A percentile compares a stretch with the other conserved stretches of the same genome.
Evolutionary conservation across 2,113 vertebrate species (phyloP).

Genomic region (Heliornis fulica): DNA sequence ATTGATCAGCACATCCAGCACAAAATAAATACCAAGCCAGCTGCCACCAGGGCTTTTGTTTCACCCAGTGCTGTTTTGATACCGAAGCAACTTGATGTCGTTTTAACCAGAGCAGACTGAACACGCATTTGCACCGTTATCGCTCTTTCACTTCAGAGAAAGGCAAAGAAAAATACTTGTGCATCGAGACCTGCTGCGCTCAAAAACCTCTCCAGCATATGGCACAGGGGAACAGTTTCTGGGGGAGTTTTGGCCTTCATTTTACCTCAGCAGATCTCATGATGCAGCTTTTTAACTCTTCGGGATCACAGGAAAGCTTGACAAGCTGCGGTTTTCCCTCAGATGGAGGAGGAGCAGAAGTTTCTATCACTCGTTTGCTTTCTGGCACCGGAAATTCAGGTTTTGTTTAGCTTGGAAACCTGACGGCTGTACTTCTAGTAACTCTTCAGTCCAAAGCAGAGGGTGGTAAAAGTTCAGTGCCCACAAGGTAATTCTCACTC

Average conservation of each 20-base stretch:
- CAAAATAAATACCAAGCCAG: not conserved
- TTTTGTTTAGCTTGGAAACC: conserved; percentile 41
- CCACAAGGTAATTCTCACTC: not conserved
- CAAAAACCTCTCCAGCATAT: not conserved
- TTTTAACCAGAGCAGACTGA: not conserved
- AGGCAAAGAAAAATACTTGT: not conserved
- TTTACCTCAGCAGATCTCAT: not conserved
- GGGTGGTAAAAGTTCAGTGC: not conserved
- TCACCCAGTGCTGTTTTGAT: not conserved
- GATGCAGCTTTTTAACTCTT: not conserved
- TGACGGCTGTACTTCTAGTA: not conserved
- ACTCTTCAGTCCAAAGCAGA: not conserved
- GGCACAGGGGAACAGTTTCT: not conserved
- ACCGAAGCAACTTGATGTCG: rapidly evolving
- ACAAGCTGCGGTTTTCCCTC: not conserved
- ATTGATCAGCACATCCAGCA: not conserved
- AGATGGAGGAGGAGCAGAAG: not conserved
- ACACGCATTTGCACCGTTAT: rapidly evolving
- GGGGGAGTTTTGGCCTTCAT: not conserved
- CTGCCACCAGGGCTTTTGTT: not conserved
- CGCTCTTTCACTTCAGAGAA: not conserved
- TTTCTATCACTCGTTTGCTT: not conserved
- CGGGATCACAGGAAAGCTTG: not conserved
- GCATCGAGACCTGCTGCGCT: rapidly evolving
- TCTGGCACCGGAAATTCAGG: not conserved